These are phyloP conservation scores for Poeciliopsis paucimaculata DNA, from an alignment of 2,797 vertebrate species.

Conservation along the genomic window DNA sequence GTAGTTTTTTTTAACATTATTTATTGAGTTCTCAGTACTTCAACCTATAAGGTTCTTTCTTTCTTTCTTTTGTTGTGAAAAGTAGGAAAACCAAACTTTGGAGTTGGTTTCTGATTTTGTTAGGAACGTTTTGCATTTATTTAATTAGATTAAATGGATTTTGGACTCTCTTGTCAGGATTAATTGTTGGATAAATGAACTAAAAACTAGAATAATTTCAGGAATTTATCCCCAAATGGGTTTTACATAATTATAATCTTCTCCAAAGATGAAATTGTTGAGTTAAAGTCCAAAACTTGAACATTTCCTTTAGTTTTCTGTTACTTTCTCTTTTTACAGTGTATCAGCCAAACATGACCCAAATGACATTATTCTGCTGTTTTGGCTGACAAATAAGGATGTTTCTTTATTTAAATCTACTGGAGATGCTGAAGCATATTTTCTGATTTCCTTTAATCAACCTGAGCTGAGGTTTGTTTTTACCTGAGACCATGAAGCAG, in stretches of 20 bases:
- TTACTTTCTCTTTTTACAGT: not conserved
- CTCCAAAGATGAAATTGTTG: too few relatives aligned
- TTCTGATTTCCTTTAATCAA: not conserved
- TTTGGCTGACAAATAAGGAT: not conserved
- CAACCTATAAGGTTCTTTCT: too few relatives aligned
- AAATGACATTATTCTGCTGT: too few relatives aligned
- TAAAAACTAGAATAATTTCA: too few relatives aligned
- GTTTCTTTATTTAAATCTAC: not conserved
- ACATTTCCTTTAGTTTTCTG: too few relatives aligned
- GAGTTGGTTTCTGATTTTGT: not conserved
- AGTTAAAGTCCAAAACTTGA: too few relatives aligned
- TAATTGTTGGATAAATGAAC: not conserved
- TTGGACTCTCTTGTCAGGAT: not conserved
- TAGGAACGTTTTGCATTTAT: not conserved
- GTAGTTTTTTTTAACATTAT: too few relatives aligned
- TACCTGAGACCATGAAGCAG: constrained; percentile 56
- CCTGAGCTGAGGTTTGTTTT: not conserved
- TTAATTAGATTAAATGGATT: not conserved
- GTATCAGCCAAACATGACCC: not conserved
- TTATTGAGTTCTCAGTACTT: too few relatives aligned
- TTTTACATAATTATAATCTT: too few relatives aligned
- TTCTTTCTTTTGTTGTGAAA: not conserved
- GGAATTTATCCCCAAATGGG: too few relatives aligned
- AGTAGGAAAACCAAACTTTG: not conserved
- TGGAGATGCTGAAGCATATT: not conserved